Percentiles rank a stretch among this genome's conserved stretches.
phyloP scores from a whole-genome alignment of 2,888 invertebrate species.

The Cephus nigrinus region DNA sequence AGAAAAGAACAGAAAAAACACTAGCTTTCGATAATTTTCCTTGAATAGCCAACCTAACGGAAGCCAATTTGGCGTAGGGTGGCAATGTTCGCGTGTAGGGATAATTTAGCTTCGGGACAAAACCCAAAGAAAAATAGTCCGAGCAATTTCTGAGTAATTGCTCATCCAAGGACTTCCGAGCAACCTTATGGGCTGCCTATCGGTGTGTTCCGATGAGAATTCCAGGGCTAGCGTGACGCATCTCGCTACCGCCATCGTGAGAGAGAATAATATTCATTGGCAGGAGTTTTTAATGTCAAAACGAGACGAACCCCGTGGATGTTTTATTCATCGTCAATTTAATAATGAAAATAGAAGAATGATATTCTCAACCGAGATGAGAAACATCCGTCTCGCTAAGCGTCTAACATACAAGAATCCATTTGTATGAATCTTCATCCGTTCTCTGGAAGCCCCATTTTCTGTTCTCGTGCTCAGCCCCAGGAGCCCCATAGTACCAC shows the following conservation, averaged over 20 bases:
- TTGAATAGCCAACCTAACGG: constrained; percentile 13
- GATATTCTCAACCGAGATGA: background rate
- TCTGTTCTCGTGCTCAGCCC: background rate
- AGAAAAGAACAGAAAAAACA: background rate
- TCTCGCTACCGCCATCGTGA: constrained; percentile 28
- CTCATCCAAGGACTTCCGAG: constrained; percentile 18
- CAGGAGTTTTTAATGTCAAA: constrained; percentile 11
- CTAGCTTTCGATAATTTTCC: background rate
- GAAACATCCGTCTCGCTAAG: background rate
- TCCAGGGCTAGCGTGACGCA: constrained; percentile 21
- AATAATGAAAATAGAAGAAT: constrained; percentile 10
- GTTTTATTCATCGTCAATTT: constrained; percentile 29
- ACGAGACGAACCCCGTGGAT: constrained; percentile 12
- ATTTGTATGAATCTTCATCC: background rate
- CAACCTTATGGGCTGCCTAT: constrained; percentile 2
- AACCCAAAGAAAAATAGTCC: constrained; percentile 35
- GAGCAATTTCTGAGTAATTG: constrained; percentile 43
- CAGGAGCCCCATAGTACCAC: background rate
- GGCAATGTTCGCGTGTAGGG: constrained; percentile 34
- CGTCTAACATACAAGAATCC: background rate
- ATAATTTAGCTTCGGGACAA: constrained; percentile 40
- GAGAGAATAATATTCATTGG: constrained; percentile 33
- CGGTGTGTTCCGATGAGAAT: constrained; percentile 6
- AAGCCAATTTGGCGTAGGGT: constrained; percentile 28
- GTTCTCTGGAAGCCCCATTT: background rate